Percentiles rank a stretch among this genome's conserved stretches.
Conservation (phyloP, 2,888 invertebrate species). For the Dolichopus griseipennis region DNA sequence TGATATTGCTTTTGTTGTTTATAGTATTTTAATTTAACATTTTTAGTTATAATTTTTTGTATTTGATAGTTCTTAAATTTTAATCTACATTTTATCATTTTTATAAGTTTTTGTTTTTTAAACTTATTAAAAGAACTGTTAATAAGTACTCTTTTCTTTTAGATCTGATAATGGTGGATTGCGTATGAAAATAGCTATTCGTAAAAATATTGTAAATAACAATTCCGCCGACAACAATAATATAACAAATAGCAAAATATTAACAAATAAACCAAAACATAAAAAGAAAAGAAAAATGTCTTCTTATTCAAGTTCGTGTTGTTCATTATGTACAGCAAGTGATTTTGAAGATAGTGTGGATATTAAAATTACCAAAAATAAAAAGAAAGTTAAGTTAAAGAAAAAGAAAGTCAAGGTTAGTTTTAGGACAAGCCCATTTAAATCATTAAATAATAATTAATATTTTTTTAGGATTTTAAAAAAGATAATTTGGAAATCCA, state of each 20-base stretch:
- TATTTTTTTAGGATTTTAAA: not conserved
- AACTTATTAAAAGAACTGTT: not conserved
- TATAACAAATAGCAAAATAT: constrained; percentile 13
- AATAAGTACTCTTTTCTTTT: not conserved
- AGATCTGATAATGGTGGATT: constrained; percentile 41
- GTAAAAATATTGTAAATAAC: constrained; percentile 23
- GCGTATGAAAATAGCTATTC: constrained; percentile 43
- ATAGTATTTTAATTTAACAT: no score
- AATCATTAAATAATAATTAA: not conserved
- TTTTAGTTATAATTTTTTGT: no score
- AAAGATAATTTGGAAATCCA: not conserved
- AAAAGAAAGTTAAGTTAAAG: constrained; percentile 37
- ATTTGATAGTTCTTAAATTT: no score
- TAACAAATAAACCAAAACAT: not conserved
- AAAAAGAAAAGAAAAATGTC: constrained; percentile 19
- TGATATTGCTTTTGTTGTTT: no score
- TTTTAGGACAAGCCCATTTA: not conserved
- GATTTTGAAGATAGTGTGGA: constrained; percentile 22
- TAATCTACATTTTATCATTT: no score
- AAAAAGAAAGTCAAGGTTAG: constrained; percentile 15
- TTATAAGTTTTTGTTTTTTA: no score
- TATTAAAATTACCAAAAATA: constrained; percentile 21
- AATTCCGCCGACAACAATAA: constrained; percentile 13
- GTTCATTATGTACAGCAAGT: constrained; percentile 23
- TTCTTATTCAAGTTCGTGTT: constrained; percentile 21